Evolutionary conservation across 1,140 invertebrate genomes (phyloP).

Genomic region (Rhopalosiphum maidis): DNA sequence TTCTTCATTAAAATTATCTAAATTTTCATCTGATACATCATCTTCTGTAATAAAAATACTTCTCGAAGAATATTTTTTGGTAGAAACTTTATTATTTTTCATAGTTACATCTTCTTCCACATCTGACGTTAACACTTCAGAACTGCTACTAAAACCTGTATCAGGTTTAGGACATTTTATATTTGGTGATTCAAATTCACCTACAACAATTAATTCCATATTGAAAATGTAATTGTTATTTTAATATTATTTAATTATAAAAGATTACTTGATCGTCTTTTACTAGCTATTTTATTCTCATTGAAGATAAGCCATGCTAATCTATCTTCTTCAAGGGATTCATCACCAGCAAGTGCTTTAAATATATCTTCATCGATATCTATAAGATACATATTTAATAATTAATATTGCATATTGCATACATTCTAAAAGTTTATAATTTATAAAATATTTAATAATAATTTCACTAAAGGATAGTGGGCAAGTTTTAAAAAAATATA

Average conservation of each 20-base stretch:
- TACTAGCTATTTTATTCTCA: conserved; percentile 54
- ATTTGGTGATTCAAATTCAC: conserved; percentile 41
- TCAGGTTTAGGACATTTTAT: not conserved
- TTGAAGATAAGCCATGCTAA: conserved; percentile 49
- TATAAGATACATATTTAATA: not conserved
- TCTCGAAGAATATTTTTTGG: not conserved
- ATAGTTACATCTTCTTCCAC: not conserved
- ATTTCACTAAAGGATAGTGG: not conserved
- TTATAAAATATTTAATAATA: not conserved
- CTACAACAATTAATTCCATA: not conserved
- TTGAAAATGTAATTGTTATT: not conserved
- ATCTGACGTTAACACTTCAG: conserved; percentile 8
- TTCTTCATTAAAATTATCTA: not conserved
- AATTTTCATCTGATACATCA: conserved; percentile 3
- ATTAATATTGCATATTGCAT: too few species aligned
- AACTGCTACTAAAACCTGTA: not conserved
- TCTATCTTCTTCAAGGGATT: conserved; percentile 53
- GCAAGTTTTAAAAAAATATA: too few species aligned
- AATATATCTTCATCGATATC: conserved; percentile 51
- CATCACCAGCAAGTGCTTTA: conserved; percentile 42
- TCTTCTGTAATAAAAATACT: conserved; percentile 43
- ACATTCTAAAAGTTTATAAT: not conserved
- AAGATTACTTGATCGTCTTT: conserved; percentile 49
- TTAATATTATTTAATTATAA: not conserved
- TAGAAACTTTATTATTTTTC: not conserved